A percentile compares a stretch with the other conserved stretches of the same genome.
phyloP scores from a whole-genome alignment of 2,113 vertebrate species.

The Brachypteracias leptosomus region DNA sequence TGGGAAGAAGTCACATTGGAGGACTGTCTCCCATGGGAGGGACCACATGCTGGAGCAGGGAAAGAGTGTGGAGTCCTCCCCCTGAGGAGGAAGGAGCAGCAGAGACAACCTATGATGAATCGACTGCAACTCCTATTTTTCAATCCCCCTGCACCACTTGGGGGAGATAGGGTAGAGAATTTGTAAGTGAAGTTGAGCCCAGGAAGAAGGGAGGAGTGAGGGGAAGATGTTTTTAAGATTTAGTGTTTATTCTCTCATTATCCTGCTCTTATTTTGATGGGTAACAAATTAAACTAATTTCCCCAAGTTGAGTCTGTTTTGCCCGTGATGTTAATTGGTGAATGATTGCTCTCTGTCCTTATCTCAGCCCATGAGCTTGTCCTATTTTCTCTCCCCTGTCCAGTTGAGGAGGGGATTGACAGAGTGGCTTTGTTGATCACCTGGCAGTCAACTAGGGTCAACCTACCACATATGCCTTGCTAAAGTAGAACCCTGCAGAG shows the following conservation, averaged over 20 bases:
- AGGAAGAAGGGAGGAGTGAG: background rate
- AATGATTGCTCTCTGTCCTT: background rate
- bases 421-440: background rate
- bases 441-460: background rate
- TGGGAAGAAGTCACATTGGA: background rate
- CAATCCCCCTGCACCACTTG: background rate
- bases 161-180: background rate
- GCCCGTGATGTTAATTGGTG: no score
- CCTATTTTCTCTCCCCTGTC: background rate
- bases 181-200: no score
- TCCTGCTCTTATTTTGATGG: background rate
- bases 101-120: background rate
- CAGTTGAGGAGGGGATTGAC: background rate
- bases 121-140: no score
- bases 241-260: background rate
- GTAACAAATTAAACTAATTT: background rate
- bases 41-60: background rate
- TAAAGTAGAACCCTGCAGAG: background rate
- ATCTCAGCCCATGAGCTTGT: background rate
- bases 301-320: background rate
- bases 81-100: background rate
- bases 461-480: background rate
- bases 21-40: background rate
- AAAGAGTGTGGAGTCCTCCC: background rate
- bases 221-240: background rate